phyloP scores from a whole-genome alignment of 2,113 vertebrate species.

The Ardeotis arabs region DNA sequence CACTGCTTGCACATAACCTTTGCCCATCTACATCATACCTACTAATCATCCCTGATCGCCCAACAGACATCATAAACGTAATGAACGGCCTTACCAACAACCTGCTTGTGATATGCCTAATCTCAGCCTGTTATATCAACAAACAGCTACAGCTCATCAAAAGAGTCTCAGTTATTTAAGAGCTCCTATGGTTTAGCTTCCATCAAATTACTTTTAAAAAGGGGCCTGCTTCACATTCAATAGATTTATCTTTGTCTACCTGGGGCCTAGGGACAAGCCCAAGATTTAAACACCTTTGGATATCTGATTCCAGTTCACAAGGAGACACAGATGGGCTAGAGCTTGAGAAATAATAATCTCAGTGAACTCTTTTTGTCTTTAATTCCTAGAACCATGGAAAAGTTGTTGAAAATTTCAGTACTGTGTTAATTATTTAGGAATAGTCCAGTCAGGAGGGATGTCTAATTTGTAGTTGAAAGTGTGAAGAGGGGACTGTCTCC shows the following conservation, averaged over 20 bases:
- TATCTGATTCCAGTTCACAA: background rate
- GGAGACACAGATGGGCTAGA: background rate
- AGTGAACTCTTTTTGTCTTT: background rate
- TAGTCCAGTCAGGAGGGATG: background rate
- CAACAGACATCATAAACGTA: background rate
- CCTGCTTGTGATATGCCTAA: background rate
- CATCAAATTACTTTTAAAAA: background rate
- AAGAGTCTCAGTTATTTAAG: background rate
- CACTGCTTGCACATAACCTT: background rate
- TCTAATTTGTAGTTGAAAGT: background rate
- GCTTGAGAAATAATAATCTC: background rate
- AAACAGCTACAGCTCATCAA: background rate
- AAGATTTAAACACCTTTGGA: background rate
- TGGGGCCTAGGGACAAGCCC: fast-evolving
- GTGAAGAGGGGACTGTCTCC: background rate
- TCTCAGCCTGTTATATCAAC: background rate
- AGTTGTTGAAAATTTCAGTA: background rate
- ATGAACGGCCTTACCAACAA: background rate
- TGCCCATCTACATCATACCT: background rate
- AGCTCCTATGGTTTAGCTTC: background rate
- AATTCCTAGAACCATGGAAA: background rate
- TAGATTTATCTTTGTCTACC: background rate
- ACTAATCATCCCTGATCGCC: background rate
- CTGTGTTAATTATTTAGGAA: background rate
- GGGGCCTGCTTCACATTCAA: background rate